Evolutionary conservation across 2,113 vertebrate genomes (phyloP), one percentile per base, ranked within the genome.

Genomic region (Brachypteracias leptosomus): DNA sequence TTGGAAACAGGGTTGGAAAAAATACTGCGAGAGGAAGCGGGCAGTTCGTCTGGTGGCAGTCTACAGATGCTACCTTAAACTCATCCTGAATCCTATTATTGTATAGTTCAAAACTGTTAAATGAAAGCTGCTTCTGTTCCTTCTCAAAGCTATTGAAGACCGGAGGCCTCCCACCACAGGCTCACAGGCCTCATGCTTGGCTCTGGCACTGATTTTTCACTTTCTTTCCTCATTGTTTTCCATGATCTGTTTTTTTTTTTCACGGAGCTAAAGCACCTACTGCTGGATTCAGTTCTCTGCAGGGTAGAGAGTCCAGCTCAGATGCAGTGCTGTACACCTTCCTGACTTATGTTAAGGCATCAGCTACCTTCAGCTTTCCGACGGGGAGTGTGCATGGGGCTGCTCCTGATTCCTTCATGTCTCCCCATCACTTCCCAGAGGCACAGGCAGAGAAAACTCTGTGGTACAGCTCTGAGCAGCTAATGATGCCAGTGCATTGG

Each of bases 301-400:
- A 57, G 17, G 4, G 26, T 54, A 29, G 22, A 42, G 14, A 3
- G 25, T 25, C 11, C 29, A 63, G 15, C 10, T 42, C 8, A 47
- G 11, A 11, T 4, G 4, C 11, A 11, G 21, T 36, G n/a, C 21
- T 40, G 29, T 46, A 26, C 3, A 15, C 4, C 7, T 52, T 76
- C n/a, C 6, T 67, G 14, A 3, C 9, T 26, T 10, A 1, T 17
- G 4, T 26, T 24, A 74, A 63, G 14, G 8, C 13, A 44, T 10
- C 36, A 66, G 7, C 6, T 65, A 16, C 21, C 25, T 54, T 57
- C 40, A 66, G 1, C 5, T 14, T 66, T 79, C 29, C 40, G 26
- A 24, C 0, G 1, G 16, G 11, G 26, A 46, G 24, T 4, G 10
- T 74, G 12, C 10, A 16, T 0, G 2, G 11, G 11, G 21, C 18